Percentiles rank a stretch among this genome's conserved stretches.
Conservation (phyloP, 2,888 invertebrate species). For the Polydrusus cervinus region DNA sequence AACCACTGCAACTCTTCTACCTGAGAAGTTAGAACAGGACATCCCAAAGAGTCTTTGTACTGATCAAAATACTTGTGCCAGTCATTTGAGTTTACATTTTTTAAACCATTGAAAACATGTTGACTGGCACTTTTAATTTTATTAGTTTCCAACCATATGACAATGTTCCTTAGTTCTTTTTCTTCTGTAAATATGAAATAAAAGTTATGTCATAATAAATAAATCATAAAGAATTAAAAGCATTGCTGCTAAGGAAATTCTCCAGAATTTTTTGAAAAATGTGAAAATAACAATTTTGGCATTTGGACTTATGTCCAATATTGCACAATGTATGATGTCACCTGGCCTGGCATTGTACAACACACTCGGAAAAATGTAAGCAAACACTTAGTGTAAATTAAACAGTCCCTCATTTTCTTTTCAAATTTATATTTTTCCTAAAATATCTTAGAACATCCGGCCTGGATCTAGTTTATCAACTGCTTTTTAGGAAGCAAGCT, state of each 20-base stretch:
- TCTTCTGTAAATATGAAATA: slow-evolving; percentile 78
- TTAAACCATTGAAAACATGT: slow-evolving; percentile 84
- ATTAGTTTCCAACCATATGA: slow-evolving; percentile 95
- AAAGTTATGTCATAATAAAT: slow-evolving; percentile 15
- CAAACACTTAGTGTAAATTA: background rate
- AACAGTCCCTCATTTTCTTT: background rate
- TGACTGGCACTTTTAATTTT: slow-evolving; percentile 92
- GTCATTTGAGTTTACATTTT: slow-evolving; percentile 77
- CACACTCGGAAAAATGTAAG: background rate
- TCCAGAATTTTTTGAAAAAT: no score
- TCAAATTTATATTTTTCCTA: background rate
- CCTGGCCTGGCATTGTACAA: no score
- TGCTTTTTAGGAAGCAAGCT: background rate
- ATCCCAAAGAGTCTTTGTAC: slow-evolving; percentile 85
- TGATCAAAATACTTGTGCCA: slow-evolving; percentile 84
- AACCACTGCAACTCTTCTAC: slow-evolving; percentile 90
- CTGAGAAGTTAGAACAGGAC: slow-evolving; percentile 77
- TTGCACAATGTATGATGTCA: background rate
- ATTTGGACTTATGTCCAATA: background rate
- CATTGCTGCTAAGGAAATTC: no score
- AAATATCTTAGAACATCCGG: no score
- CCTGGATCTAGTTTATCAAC: no score
- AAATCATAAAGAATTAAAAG: no score
- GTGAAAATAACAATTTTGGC: background rate
- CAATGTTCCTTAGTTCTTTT: slow-evolving; percentile 84